phyloP scores from a whole-genome alignment of 1,140 invertebrate genomes.

The Centruroides vittatus region DNA sequence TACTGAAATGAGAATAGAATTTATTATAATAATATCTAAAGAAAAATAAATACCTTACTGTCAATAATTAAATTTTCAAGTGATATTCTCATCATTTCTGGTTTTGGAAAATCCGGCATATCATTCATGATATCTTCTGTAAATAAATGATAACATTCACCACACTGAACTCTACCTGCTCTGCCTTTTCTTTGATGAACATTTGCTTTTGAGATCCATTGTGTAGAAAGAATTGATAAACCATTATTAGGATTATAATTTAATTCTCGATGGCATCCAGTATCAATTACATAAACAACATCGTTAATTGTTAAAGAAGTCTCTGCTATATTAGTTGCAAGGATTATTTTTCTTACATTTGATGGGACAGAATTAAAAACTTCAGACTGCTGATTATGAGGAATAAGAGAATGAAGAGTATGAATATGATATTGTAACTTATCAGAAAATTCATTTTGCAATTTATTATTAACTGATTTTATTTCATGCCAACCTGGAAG shows the following conservation, averaged over 20 bases:
- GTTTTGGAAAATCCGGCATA: conserved; percentile 40
- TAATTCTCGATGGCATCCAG: conserved; percentile 80
- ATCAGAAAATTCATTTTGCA: conserved; percentile 19
- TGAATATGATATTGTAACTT: conserved; percentile 30
- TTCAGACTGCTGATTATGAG: conserved; percentile 49
- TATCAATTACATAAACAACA: conserved; percentile 89
- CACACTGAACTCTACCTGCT: conserved; percentile 68
- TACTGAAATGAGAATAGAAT: conserved; percentile 26
- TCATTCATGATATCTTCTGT: conserved; percentile 45
- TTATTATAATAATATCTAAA: conserved; percentile 17
- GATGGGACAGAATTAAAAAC: conserved; percentile 44
- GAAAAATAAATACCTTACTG: conserved; percentile 2
- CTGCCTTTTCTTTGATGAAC: conserved; percentile 73
- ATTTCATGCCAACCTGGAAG: conserved; percentile 44
- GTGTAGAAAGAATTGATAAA: conserved; percentile 57
- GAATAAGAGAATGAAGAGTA: conserved; percentile 51
- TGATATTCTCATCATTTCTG: conserved; percentile 58
- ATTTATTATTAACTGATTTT: conserved; percentile 19
- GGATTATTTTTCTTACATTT: conserved; percentile 63
- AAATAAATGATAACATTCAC: conserved; percentile 74
- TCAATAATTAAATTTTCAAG: conserved; percentile 59
- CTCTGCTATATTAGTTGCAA: conserved; percentile 93
- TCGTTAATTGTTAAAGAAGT: conserved; percentile 91
- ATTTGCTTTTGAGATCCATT: conserved; percentile 80
- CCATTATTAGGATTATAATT: conserved; percentile 55